Percentiles rank a stretch among this genome's conserved stretches.
Conservation (phyloP, 2,797 vertebrate genomes). For the Podarcis siculus region DNA sequence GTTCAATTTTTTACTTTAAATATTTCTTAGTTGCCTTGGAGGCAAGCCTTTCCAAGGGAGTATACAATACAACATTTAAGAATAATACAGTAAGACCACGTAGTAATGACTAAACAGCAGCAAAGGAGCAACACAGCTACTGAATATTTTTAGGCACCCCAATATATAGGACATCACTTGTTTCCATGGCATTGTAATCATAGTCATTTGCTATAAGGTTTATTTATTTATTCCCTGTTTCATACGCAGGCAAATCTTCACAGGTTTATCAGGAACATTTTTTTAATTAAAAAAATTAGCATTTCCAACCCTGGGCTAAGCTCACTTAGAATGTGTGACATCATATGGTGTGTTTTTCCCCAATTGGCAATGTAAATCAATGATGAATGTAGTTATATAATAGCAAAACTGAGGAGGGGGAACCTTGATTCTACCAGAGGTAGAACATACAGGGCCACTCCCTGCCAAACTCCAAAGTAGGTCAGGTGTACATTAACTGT, state of each 20-base stretch:
- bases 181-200: conserved; percentile 1
- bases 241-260: not conserved
- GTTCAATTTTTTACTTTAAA: not conserved
- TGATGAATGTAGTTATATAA: not conserved
- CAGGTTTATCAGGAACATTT: not conserved
- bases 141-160: not conserved
- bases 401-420: not conserved
- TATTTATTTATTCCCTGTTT: not conserved
- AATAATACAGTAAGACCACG: not conserved
- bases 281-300: not conserved
- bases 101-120: not conserved
- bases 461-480: not conserved
- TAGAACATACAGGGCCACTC: not conserved
- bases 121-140: not conserved
- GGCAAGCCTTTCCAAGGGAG: not conserved
- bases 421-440: not conserved
- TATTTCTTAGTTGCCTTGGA: not conserved
- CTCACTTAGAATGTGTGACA: not conserved
- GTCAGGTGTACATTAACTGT: not conserved
- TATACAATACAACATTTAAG: not conserved
- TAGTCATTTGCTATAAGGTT: not conserved
- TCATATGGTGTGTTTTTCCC: not conserved
- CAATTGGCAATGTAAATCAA: not conserved
- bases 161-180: conserved; percentile 3
- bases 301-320: not conserved